These are phyloP conservation scores for Saturnia japonica DNA, from an alignment of 2,888 invertebrate species.

Conservation along the genomic window DNA sequence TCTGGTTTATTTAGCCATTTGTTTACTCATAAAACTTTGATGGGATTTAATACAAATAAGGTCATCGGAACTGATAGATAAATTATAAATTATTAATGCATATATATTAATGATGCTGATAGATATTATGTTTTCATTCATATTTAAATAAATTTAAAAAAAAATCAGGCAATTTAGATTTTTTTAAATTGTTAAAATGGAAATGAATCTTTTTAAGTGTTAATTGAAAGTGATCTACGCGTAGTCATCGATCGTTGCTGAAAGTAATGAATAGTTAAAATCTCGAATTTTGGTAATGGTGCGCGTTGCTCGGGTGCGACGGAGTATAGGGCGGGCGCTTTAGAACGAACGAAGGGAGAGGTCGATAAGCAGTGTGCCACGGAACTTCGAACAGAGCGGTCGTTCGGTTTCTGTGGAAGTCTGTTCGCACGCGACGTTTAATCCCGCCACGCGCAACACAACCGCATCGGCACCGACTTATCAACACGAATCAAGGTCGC, in stretches of 20 bases:
- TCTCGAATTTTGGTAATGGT: conserved; percentile 68
- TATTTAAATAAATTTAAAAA: background rate
- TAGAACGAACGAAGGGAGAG: conserved; percentile 46
- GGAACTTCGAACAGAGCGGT: conserved; percentile 47
- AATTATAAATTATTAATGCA: no score
- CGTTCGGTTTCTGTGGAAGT: conserved; percentile 40
- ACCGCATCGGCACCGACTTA: conserved; percentile 21
- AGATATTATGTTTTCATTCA: background rate
- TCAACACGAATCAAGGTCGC: conserved; percentile 24
- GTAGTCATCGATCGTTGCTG: conserved; percentile 56
- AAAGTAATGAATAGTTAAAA: conserved; percentile 71
- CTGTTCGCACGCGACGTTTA: conserved; percentile 36
- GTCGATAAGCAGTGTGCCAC: conserved; percentile 74
- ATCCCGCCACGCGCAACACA: conserved; percentile 21
- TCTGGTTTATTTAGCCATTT: no score
- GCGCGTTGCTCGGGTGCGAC: conserved; percentile 63
- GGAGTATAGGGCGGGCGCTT: conserved; percentile 54
- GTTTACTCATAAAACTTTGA: no score
- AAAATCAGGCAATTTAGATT: background rate
- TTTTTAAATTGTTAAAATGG: background rate
- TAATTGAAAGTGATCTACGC: conserved; percentile 37
- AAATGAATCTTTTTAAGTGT: background rate
- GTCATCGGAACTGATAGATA: no score
- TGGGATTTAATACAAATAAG: no score
- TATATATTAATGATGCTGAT: background rate